Percentiles rank a stretch among this genome's conserved stretches.
Conservation (phyloP, 2,888 invertebrate genomes). For the Lasius fuliginosus region DNA sequence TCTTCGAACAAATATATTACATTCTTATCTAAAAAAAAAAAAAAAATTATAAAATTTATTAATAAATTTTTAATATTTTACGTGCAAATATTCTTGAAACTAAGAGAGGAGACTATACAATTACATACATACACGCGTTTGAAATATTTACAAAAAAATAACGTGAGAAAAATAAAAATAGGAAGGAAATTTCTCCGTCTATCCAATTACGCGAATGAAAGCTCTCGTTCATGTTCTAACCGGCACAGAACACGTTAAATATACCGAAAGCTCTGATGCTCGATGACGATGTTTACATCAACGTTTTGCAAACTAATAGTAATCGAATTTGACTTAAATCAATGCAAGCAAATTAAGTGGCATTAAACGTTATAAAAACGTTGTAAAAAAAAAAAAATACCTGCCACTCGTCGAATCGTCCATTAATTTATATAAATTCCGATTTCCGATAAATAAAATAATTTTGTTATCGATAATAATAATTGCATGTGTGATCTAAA, state of each 20-base stretch:
- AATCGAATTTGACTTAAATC: background rate
- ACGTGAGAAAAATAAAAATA: background rate
- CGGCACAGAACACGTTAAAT: constrained; percentile 24
- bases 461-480: constrained; percentile 1
- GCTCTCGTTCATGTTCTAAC: background rate
- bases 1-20: background rate
- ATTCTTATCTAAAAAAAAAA: background rate
- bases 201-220: constrained; percentile 12
- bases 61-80: too few species aligned
- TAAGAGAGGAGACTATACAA: background rate
- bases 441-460: background rate
- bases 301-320: constrained; percentile 18
- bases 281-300: constrained; percentile 20
- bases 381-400: background rate
- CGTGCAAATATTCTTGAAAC: background rate
- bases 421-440: background rate
- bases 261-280: background rate
- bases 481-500: constrained; percentile 7
- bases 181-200: constrained; percentile 1
- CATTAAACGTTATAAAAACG: background rate
- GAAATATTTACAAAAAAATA: background rate
- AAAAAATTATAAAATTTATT: too few species aligned
- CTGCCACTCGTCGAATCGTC: background rate
- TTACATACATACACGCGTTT: background rate
- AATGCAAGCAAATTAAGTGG: background rate